A percentile compares a stretch with the other conserved stretches of the same genome.
These are phyloP conservation scores for Parapsyche elsis DNA, from an alignment of 1,140 invertebrate species.

Conservation along the genomic window DNA sequence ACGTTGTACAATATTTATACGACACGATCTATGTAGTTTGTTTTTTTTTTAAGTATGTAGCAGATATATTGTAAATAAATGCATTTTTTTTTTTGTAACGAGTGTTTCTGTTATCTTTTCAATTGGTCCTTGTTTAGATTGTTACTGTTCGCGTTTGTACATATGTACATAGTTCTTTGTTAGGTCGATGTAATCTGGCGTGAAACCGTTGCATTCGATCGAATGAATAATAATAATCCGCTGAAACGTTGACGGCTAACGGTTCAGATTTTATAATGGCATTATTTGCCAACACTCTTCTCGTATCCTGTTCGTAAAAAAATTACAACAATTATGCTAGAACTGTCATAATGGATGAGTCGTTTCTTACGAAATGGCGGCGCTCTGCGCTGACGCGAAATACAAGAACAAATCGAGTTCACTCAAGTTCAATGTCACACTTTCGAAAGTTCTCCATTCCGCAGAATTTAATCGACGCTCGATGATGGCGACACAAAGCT, in stretches of 20 bases:
- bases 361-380: conserved; percentile 38
- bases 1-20: conserved; percentile 1
- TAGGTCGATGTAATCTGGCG: too few relatives aligned
- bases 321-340: conserved; percentile 44
- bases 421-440: conserved; percentile 54
- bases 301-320: conserved; percentile 3
- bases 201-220: neutral
- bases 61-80: too few relatives aligned
- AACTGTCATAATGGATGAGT: conserved; percentile 42
- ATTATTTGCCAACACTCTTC: neutral
- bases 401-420: conserved; percentile 44
- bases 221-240: neutral
- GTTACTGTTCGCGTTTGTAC: too few relatives aligned
- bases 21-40: neutral
- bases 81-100: too few relatives aligned
- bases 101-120: too few relatives aligned
- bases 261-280: too few relatives aligned
- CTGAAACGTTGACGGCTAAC: too few relatives aligned
- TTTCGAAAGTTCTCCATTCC: conserved; percentile 41
- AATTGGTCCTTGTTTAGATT: too few relatives aligned
- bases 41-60: too few relatives aligned
- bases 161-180: too few relatives aligned
- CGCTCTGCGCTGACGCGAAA: conserved; percentile 28
- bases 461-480: too few relatives aligned
- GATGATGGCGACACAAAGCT: too few relatives aligned